Evolutionary conservation across 2,113 vertebrate genomes (phyloP), one percentile per base, ranked within the genome.

Genomic region (Aspidoscelis tigris): DNA sequence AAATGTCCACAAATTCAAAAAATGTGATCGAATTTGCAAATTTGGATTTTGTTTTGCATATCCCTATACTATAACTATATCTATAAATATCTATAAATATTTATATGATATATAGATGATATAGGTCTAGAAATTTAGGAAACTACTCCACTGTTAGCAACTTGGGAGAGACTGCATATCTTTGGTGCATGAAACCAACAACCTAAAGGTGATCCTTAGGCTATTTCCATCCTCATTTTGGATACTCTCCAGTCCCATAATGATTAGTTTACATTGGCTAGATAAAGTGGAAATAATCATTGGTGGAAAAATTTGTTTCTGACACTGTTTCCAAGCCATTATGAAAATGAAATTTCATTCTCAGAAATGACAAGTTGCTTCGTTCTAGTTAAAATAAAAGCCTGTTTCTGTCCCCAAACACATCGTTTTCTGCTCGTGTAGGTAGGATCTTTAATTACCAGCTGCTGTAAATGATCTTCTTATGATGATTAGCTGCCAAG

Each of bases 381-480:
- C 39, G 24, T 58, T 47, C 10, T 61, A 20, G 10, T 88, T 90
- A 81, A 85, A 87, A 88, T 7, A 26, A 87, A 92, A 73, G 41
- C 44, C 1, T 39, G 79, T 87, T 76, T 89, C 61, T 89, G 66
- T 80, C 47, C 77, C 88, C 86, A 74, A 91, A 86, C 81, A 91
- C 76, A 70, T 80, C 43, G 80, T 89, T 92, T 91, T 88, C 68
- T 82, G 82, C 70, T 94, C 80, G 65, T 81, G 58, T 83, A 92
- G 86, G 93, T 90, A 88, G 70, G 76, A 64, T 91, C 93, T 93
- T 93, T 94, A 92, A 95, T 89, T 92, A 93, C 90, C 91, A 94
- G 92, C 92, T 95, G 82, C 91, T 94, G 88, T 84, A 94, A 95
- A 93, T 88, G 85, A 93, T 94, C 80, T 89, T 90, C 88, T 90